Percentiles rank a stretch among this genome's conserved stretches.
These are phyloP conservation scores for Stegostoma tigrinum DNA, from an alignment of 2,113 vertebrate species.

Conservation along the genomic window DNA sequence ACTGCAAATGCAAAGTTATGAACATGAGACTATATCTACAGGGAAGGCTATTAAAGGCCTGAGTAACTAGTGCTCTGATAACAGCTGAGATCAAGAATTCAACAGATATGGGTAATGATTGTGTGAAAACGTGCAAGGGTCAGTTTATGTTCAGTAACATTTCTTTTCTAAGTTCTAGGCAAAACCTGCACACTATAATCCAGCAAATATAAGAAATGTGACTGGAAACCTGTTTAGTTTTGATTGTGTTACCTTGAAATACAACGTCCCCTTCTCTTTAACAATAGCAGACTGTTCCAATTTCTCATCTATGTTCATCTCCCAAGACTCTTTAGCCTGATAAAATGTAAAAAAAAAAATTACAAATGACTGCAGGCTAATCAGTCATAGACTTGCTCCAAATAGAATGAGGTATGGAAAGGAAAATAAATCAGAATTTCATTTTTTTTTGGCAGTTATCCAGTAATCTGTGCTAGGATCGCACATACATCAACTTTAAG, in stretches of 20 bases:
- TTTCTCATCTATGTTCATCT: slow-evolving; percentile 87
- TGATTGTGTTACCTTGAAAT: slow-evolving; percentile 76
- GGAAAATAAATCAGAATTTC: neutral
- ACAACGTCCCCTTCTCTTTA: slow-evolving; percentile 88
- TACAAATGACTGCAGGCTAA: neutral
- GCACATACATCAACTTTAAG: neutral
- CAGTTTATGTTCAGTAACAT: too few relatives aligned
- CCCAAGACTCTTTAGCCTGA: slow-evolving; percentile 94
- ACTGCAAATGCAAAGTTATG: neutral
- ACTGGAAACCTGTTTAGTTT: neutral
- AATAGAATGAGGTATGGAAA: neutral
- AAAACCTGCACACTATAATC: neutral
- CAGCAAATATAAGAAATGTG: neutral
- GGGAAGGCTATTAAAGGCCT: neutral
- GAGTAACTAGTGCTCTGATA: neutral
- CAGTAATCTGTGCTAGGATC: neutral
- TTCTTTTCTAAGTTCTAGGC: too few relatives aligned
- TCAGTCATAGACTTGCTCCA: neutral
- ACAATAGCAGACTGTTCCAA: slow-evolving; percentile 83
- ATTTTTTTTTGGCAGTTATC: neutral
- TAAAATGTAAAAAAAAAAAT: neutral
- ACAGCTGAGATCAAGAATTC: neutral
- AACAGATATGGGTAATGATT: neutral
- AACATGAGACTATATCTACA: neutral
- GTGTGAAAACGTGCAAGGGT: neutral